These are phyloP conservation scores for Uromys caudimaculatus DNA, from an alignment of 2,797 vertebrate genomes.

Conservation along the genomic window DNA sequence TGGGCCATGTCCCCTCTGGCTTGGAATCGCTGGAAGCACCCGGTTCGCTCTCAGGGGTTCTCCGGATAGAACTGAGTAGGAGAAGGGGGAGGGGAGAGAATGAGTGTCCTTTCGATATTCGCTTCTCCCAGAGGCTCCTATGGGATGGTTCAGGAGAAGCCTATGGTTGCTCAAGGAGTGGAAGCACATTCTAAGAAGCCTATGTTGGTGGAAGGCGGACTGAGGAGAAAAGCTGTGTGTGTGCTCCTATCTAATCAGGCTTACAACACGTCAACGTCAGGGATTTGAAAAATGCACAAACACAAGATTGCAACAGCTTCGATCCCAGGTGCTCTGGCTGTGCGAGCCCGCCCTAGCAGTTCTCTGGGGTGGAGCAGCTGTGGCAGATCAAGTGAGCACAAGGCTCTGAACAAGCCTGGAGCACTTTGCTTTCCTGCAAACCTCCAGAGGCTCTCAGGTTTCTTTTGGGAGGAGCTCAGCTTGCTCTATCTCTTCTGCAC, in stretches of 20 bases:
- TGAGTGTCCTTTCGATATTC: conserved; percentile 82
- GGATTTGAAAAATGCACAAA: background rate
- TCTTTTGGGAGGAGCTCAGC: conserved; percentile 18
- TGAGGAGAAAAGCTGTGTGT: conserved; percentile 61
- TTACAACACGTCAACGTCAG: background rate
- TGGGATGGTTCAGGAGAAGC: conserved; percentile 77
- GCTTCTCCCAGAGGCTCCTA: conserved; percentile 76
- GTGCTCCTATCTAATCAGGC: background rate
- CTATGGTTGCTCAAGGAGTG: background rate
- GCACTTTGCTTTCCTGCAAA: conserved; percentile 12
- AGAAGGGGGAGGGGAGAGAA: conserved; percentile 85
- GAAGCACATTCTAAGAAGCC: conserved; percentile 82
- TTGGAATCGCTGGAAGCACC: conserved; percentile 91
- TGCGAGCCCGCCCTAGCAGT: background rate
- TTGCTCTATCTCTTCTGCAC: background rate
- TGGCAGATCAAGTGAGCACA: background rate
- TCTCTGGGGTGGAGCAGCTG: background rate
- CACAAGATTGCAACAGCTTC: background rate
- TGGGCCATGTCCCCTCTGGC: conserved; percentile 86
- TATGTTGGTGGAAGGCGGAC: conserved; percentile 84
- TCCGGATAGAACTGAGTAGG: conserved; percentile 86
- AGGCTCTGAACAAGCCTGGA: background rate
- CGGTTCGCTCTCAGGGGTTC: conserved; percentile 87
- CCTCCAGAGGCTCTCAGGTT: conserved; percentile 15
- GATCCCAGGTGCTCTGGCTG: background rate